phyloP scores from a whole-genome alignment of 2,797 vertebrate genomes.

The Rhadinocentrus ornatus region DNA sequence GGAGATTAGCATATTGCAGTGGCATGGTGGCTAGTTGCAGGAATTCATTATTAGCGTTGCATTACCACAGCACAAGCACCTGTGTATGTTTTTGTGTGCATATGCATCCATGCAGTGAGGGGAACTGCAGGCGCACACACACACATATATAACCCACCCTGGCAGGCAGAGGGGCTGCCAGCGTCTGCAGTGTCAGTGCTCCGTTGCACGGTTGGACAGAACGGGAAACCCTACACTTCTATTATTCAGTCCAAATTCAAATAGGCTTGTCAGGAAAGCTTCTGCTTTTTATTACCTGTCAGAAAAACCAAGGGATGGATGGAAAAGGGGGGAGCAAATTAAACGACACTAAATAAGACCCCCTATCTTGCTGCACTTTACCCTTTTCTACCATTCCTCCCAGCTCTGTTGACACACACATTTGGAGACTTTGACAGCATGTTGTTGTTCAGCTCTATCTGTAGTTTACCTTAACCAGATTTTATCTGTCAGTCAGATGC shows the following conservation, averaged over 20 bases:
- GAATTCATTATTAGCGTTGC: conserved; percentile 56
- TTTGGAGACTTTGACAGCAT: conserved; percentile 64
- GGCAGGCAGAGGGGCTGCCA: conserved; percentile 38
- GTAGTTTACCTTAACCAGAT: conserved; percentile 57
- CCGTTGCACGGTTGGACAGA: conserved; percentile 65
- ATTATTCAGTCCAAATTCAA: conserved; percentile 84
- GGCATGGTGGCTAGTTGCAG: conserved; percentile 41
- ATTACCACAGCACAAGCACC: conserved; percentile 52
- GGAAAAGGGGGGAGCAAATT: conserved; percentile 73
- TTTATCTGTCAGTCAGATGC: conserved; percentile 71
- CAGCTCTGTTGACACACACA: conserved; percentile 30
- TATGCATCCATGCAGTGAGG: neutral
- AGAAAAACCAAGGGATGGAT: conserved; percentile 73
- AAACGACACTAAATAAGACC: conserved; percentile 78
- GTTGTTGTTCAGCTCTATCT: conserved; percentile 65
- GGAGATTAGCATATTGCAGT: conserved; percentile 44
- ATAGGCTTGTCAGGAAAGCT: conserved; percentile 79
- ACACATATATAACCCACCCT: neutral
- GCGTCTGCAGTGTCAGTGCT: conserved; percentile 42
- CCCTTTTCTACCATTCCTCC: conserved; percentile 46
- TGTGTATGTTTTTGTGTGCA: conserved; percentile 14
- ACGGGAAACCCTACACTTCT: conserved; percentile 69
- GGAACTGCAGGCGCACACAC: neutral
- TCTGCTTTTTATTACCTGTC: conserved; percentile 79
- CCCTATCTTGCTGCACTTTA: conserved; percentile 51